Evolutionary conservation across 2,888 invertebrate species (phyloP).

Genomic region (Agrochola lota): DNA sequence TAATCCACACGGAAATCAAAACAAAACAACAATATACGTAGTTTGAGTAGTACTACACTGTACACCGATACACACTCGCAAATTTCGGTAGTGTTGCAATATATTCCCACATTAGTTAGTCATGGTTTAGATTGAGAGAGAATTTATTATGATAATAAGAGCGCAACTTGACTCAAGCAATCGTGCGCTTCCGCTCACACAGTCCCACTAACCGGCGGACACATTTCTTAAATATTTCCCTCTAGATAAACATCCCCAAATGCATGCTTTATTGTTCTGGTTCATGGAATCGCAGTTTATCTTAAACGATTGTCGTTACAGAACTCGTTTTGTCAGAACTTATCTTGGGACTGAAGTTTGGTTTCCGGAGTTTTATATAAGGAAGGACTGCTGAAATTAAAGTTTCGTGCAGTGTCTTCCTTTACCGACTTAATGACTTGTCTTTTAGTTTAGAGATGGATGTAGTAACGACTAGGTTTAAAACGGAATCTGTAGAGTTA

Average conservation of each 20-base stretch:
- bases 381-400: neutral
- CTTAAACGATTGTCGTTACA: conserved; percentile 11
- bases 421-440: neutral
- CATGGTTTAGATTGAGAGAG: conserved; percentile 66
- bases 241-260: conserved; percentile 56
- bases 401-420: neutral
- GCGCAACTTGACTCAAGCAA: conserved; percentile 78
- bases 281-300: conserved; percentile 32
- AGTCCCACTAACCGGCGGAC: conserved; percentile 29
- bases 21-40: too few species aligned
- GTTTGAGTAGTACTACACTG: too few species aligned
- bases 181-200: conserved; percentile 78
- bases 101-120: conserved; percentile 64
- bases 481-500: neutral
- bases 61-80: conserved; percentile 22
- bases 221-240: conserved; percentile 56
- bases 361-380: neutral
- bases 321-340: neutral
- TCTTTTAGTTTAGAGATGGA: neutral
- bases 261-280: conserved; percentile 36
- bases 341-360: conserved; percentile 4
- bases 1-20: too few species aligned
- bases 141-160: conserved; percentile 69
- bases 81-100: conserved; percentile 51
- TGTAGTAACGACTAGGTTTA: neutral